Conservation (phyloP, 2,888 invertebrate species). For the Rambutsinella grinnellia region DNA sequence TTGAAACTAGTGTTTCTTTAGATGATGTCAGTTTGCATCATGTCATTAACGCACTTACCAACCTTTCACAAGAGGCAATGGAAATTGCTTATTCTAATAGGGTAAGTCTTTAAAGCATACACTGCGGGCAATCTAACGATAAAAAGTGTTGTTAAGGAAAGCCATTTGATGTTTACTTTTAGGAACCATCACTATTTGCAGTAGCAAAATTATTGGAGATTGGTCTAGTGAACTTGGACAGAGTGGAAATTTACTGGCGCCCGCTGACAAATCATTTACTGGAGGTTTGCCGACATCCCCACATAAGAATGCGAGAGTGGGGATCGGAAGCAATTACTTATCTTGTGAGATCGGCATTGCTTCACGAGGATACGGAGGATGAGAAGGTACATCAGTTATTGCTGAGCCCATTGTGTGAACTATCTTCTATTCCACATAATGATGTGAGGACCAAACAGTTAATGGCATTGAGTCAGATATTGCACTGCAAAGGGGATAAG, state of each 20-base stretch:
- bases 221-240: conserved; percentile 91
- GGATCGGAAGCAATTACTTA: conserved; percentile 97
- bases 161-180: too few relatives aligned
- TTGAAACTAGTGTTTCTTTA: conserved; percentile 93
- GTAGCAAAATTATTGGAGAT: conserved; percentile 99
- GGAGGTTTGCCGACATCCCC: conserved; percentile 96
- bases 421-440: conserved; percentile 89
- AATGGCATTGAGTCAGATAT: conserved; percentile 91
- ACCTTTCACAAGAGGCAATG: conserved; percentile 96
- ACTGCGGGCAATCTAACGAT: too few relatives aligned
- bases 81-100: conserved; percentile 95
- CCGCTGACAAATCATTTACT: conserved; percentile 95
- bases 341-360: conserved; percentile 90
- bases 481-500: conserved; percentile 93
- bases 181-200: conserved; percentile 97
- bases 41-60: conserved; percentile 95
- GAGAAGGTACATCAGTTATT: conserved; percentile 87
- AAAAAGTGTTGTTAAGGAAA: too few relatives aligned
- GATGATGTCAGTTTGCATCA: conserved; percentile 96
- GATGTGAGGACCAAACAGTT: conserved; percentile 96
- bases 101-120: conserved; percentile 71
- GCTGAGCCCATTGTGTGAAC: conserved; percentile 89
- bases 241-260: conserved; percentile 95
- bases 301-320: conserved; percentile 96
- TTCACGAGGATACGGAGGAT: conserved; percentile 86